These are phyloP conservation scores for Chionomys nivalis DNA, from an alignment of 2,113 vertebrate species.

Conservation along the genomic window DNA sequence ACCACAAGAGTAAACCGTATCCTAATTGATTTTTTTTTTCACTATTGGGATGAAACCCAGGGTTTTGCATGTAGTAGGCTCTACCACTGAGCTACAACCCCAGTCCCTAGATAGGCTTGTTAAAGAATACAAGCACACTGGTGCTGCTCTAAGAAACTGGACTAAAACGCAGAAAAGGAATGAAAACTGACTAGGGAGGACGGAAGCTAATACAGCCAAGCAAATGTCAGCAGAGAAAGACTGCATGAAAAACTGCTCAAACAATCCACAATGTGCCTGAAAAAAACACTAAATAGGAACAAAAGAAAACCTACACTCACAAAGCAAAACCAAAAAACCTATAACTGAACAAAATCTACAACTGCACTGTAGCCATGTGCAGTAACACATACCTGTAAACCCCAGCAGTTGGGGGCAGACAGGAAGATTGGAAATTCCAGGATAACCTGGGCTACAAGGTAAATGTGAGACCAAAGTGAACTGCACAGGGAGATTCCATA, in stretches of 20 bases:
- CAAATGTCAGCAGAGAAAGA: background rate
- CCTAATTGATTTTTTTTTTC: background rate
- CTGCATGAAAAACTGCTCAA: background rate
- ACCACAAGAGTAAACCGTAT: background rate
- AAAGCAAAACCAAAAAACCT: background rate
- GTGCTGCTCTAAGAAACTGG: constrained; percentile 37
- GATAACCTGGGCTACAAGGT: background rate
- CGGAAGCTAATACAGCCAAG: background rate
- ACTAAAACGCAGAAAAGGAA: constrained; percentile 16
- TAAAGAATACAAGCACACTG: background rate
- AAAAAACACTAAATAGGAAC: background rate
- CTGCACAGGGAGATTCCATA: background rate
- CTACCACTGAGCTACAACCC: background rate
- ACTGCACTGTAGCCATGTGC: background rate
- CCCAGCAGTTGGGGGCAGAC: too few species aligned
- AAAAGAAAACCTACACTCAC: background rate
- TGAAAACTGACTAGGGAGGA: background rate
- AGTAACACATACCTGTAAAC: background rate
- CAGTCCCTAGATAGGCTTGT: background rate
- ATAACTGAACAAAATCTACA: background rate
- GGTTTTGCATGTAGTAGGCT: background rate
- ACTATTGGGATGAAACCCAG: background rate
- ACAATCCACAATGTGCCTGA: background rate
- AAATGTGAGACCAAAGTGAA: background rate
- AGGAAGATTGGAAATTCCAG: background rate